Percentiles rank a stretch among this genome's conserved stretches.
These are phyloP conservation scores for Lasioglossum lativentre DNA, from an alignment of 2,888 invertebrate genomes.

Conservation along the genomic window DNA sequence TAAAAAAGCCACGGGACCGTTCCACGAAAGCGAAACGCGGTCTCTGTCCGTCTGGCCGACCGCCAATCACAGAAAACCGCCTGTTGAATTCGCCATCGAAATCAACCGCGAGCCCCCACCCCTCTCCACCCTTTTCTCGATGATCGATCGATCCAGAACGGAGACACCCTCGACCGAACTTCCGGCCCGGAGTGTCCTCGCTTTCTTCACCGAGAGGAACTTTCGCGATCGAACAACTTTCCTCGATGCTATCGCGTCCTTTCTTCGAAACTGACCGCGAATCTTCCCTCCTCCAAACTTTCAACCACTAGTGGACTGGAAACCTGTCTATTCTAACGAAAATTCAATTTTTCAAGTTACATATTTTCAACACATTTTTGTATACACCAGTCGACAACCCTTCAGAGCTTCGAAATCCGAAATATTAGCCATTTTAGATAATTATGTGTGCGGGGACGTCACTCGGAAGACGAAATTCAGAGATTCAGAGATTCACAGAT, in stretches of 20 bases:
- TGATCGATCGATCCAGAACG: conserved; percentile 25
- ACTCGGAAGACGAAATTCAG: too few relatives aligned
- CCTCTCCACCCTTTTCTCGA: conserved; percentile 13
- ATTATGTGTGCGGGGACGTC: too few relatives aligned
- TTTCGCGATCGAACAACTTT: conserved; percentile 5
- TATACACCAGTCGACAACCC: too few relatives aligned
- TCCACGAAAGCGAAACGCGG: conserved; percentile 26
- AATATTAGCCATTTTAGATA: background rate
- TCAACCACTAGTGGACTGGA: background rate
- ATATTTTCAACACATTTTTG: background rate
- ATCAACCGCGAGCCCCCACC: background rate
- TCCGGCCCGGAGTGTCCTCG: background rate
- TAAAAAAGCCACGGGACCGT: conserved; percentile 30
- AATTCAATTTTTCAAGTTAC: background rate
- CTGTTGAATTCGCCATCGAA: conserved; percentile 60
- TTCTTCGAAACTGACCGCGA: background rate
- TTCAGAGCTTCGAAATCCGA: too few relatives aligned
- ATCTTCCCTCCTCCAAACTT: background rate
- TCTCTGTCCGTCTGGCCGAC: conserved; percentile 48
- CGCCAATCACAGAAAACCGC: conserved; percentile 61
- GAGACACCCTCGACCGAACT: background rate
- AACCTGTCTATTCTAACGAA: background rate
- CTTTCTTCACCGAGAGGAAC: background rate
- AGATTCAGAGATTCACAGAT: too few relatives aligned
- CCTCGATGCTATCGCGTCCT: background rate